Percentiles rank a stretch among this genome's conserved stretches.
phyloP scores from a whole-genome alignment of 2,888 invertebrate genomes.

The Atrina japonica region DNA sequence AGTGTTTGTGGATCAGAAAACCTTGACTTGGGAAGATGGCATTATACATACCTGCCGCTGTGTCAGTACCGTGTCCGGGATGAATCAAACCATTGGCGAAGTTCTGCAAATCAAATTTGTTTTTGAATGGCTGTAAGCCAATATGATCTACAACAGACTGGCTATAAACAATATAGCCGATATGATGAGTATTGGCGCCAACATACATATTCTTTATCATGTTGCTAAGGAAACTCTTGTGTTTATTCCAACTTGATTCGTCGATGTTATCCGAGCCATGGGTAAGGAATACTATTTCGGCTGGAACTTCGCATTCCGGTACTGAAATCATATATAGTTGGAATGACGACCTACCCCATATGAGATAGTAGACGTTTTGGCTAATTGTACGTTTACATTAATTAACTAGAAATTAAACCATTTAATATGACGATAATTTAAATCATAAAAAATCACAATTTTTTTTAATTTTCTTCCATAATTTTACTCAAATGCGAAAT shows the following conservation, averaged over 20 bases:
- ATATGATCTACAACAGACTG: conserved; percentile 55
- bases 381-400: no score
- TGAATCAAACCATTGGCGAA: conserved; percentile 48
- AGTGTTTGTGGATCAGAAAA: no score
- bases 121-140: conserved; percentile 46
- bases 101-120: conserved; percentile 25
- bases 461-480: no score
- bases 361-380: no score
- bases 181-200: conserved; percentile 44
- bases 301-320: conserved; percentile 49
- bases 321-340: conserved; percentile 18
- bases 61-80: conserved; percentile 52
- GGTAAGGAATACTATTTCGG: conserved; percentile 66
- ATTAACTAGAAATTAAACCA: no score
- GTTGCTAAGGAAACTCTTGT: conserved; percentile 65
- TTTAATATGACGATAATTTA: no score
- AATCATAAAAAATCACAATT: no score
- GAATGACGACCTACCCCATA: not conserved
- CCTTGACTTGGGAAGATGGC: no score
- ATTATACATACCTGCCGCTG: conserved; percentile 45
- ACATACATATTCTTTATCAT: conserved; percentile 64
- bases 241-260: conserved; percentile 63
- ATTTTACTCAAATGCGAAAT: no score
- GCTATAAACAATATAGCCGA: conserved; percentile 66
- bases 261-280: conserved; percentile 64